Conservation (phyloP, 2,113 vertebrate genomes). For the Carassius auratus region DNA sequence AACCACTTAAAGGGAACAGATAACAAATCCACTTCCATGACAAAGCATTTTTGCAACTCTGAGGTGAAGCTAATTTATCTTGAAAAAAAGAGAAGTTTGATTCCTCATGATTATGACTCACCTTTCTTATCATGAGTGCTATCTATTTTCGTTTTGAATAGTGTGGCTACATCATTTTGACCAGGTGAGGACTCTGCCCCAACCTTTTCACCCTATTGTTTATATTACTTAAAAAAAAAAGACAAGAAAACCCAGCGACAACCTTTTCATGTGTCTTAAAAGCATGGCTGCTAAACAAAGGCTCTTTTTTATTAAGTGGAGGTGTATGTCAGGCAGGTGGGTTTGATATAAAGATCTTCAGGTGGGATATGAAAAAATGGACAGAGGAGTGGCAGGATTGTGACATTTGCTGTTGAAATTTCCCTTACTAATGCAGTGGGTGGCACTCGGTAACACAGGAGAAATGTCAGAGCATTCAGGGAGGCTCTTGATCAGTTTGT, state of each 20-base stretch:
- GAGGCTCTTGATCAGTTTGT: slow-evolving; percentile 58
- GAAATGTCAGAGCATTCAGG: slow-evolving; percentile 61
- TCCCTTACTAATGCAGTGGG: slow-evolving; percentile 55
- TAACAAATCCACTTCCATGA: background rate
- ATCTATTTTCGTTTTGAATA: background rate
- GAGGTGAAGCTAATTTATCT: background rate
- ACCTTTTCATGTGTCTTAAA: slow-evolving; percentile 7
- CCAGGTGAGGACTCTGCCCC: background rate
- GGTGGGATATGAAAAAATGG: slow-evolving; percentile 48
- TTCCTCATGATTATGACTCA: background rate
- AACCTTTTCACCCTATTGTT: slow-evolving; percentile 5
- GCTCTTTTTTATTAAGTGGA: slow-evolving; percentile 36
- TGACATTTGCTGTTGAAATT: slow-evolving; percentile 64
- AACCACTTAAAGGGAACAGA: background rate
- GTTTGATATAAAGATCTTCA: slow-evolving; percentile 34
- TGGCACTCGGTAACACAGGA: slow-evolving; percentile 20
- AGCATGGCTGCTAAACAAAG: slow-evolving; percentile 31
- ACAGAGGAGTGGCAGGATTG: slow-evolving; percentile 22
- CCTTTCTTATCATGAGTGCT: background rate
- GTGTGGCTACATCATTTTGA: background rate
- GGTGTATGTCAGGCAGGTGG: slow-evolving; percentile 28
- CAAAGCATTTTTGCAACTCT: background rate
- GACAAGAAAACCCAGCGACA: background rate
- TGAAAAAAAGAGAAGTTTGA: background rate
- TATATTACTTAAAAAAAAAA: slow-evolving; percentile 1